A percentile compares a stretch with the other conserved stretches of the same genome.
Evolutionary conservation across 2,113 vertebrate genomes (phyloP).

Genomic region (Sturnira hondurensis): DNA sequence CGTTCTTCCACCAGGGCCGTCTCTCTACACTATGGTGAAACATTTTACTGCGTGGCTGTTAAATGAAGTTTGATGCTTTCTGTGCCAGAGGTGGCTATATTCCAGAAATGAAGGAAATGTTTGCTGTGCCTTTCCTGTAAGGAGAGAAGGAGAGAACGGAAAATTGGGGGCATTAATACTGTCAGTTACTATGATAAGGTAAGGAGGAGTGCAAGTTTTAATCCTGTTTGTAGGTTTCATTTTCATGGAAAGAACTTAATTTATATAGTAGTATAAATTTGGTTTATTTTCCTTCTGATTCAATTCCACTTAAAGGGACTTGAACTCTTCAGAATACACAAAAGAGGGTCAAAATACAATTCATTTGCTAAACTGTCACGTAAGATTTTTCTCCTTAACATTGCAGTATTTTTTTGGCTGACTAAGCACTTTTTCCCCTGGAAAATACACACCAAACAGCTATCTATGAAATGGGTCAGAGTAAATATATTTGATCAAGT

Average conservation of each 20-base stretch:
- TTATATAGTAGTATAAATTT: conserved; percentile 36
- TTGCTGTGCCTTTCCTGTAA: conserved; percentile 30
- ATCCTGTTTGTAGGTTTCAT: conserved; percentile 44
- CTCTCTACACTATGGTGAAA: conserved; percentile 2
- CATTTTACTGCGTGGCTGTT: conserved; percentile 8
- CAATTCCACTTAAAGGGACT: neutral
- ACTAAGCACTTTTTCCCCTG: conserved; percentile 53
- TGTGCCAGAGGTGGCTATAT: neutral
- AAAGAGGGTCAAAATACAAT: conserved; percentile 32
- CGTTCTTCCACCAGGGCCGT: neutral
- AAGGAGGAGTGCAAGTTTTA: neutral
- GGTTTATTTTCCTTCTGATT: conserved; percentile 49
- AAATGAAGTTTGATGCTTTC: conserved; percentile 34
- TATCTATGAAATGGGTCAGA: conserved; percentile 63
- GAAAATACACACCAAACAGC: conserved; percentile 62
- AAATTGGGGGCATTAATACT: neutral
- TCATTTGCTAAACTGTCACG: conserved; percentile 26
- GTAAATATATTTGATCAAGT: conserved; percentile 55
- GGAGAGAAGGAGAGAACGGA: conserved; percentile 26
- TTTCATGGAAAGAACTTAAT: conserved; percentile 34
- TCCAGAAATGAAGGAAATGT: conserved; percentile 35
- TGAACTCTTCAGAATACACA: conserved; percentile 21
- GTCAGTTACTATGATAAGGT: neutral
- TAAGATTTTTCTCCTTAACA: conserved; percentile 36
- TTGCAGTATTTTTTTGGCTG: conserved; percentile 57